These are phyloP conservation scores for Cyclopterus lumpus DNA, from an alignment of 2,797 vertebrate species.

Conservation along the genomic window DNA sequence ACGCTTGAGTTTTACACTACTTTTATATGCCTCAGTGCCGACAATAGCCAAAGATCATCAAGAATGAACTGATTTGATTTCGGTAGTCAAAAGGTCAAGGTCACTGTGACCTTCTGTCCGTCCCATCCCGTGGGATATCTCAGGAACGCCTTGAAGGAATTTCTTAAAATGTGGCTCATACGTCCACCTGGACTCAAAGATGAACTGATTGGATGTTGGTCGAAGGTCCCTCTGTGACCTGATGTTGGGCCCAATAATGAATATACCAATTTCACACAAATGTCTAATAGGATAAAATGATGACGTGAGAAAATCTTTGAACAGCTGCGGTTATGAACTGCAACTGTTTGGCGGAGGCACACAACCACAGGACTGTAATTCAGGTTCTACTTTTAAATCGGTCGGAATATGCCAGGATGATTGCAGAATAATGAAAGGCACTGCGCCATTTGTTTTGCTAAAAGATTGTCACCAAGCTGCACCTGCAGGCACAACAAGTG, in stretches of 20 bases:
- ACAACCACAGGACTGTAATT: not conserved
- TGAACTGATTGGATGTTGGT: not conserved
- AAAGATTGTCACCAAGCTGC: conserved; percentile 16
- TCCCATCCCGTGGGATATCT: no score
- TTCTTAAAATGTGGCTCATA: not conserved
- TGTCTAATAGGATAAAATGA: no score
- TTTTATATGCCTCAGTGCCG: not conserved
- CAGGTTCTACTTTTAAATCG: not conserved
- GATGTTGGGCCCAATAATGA: not conserved
- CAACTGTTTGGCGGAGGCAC: no score
- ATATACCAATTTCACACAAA: not conserved
- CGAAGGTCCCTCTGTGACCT: not conserved
- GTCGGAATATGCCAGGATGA: not conserved
- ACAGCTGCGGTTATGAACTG: not conserved
- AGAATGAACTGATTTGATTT: no score
- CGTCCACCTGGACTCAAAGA: not conserved
- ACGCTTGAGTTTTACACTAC: not conserved
- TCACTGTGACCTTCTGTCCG: no score
- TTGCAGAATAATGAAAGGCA: not conserved
- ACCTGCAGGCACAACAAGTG: conserved; percentile 43
- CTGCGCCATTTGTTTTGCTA: conserved; percentile 4
- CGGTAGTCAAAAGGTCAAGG: not conserved
- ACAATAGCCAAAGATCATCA: no score
- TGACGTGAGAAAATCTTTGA: not conserved
- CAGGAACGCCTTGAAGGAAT: not conserved